Evolutionary conservation across 2,113 vertebrate species (phyloP), one percentile per base, ranked within the genome.

Genomic region (Chloroceryle aenea): DNA sequence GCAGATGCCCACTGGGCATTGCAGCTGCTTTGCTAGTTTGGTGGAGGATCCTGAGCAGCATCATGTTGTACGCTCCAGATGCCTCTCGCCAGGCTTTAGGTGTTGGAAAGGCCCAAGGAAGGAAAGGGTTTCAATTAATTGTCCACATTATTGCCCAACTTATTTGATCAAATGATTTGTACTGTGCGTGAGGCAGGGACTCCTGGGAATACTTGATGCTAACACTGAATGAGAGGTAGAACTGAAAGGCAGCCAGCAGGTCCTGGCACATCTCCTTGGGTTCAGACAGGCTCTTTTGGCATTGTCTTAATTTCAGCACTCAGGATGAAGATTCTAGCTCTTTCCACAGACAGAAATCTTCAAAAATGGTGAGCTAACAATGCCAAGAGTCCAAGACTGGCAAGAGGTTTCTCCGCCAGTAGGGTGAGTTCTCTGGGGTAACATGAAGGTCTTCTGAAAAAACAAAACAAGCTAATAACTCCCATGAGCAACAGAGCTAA

Each of bases 91-190:
- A 76, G 9, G 26, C n/a, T 77, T 3, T 14, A 12, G 1, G 0
- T 21, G 3, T 3, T 72, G 36, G 13, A 4, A 52, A 85, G 32
- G 34, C 20, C 25, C 83, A 0, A 0, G 55, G 10, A 21, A 78
- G 25, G 63, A 91, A 91, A 63, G 29, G 5, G 50, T 90, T 85
- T 85, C 34, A 95, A 68, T 89, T 90, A 91, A 61, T 38, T 38
- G 17, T 48, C 45, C 26, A 80, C n/a, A 25, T 88, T 88, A 85
- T 74, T 87, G 34, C n/a, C 58, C 42, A 83, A 19, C 78, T 94
- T 94, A 80, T 90, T 87, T 93, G n/a, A 83, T 61, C 38, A 85
- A 80, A 73, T 80, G 7, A 58, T 61, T 87, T 48, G 36, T 64
- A 32, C 6, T 61, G 5, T 83, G 53, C 74, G n/a, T 0, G 5